These are phyloP conservation scores for Cryptocheilus praepositus DNA, from an alignment of 2,888 invertebrate species.

Conservation along the genomic window DNA sequence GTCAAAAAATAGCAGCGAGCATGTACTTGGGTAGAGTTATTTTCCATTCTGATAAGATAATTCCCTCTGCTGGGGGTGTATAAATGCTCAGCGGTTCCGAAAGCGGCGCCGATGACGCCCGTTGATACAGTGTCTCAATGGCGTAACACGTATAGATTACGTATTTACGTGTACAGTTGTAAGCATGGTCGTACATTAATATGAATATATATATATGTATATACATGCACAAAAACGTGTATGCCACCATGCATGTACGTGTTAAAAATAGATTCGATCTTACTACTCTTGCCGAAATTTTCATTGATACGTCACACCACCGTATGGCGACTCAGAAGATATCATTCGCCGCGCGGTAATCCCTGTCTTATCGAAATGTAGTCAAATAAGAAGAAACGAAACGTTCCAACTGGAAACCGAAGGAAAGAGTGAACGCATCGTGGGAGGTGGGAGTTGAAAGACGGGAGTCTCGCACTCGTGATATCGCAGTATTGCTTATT, in stretches of 20 bases:
- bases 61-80: slow-evolving; percentile 50
- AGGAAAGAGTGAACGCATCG: not conserved
- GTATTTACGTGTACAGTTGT: too few relatives aligned
- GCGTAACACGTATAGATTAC: not conserved
- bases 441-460: too few relatives aligned
- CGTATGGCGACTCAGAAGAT: not conserved
- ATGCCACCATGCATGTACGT: too few relatives aligned
- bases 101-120: not conserved
- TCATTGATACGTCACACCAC: too few relatives aligned
- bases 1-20: too few relatives aligned
- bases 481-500: slow-evolving; percentile 40
- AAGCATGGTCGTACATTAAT: too few relatives aligned
- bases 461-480: slow-evolving; percentile 1
- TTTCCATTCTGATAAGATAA: slow-evolving; percentile 56
- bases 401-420: not conserved
- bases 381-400: slow-evolving; percentile 4
- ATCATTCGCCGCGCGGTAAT: not conserved
- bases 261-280: too few relatives aligned
- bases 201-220: too few relatives aligned
- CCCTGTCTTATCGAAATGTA: slow-evolving; percentile 23
- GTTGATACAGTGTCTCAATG: not conserved
- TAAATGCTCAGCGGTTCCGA: slow-evolving; percentile 13
- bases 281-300: too few relatives aligned
- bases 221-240: too few relatives aligned
- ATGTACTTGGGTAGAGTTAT: slow-evolving; percentile 30